Base-by-base conservation (phyloP, 2,797 vertebrate genomes). In the Xenops minutus region DNA sequence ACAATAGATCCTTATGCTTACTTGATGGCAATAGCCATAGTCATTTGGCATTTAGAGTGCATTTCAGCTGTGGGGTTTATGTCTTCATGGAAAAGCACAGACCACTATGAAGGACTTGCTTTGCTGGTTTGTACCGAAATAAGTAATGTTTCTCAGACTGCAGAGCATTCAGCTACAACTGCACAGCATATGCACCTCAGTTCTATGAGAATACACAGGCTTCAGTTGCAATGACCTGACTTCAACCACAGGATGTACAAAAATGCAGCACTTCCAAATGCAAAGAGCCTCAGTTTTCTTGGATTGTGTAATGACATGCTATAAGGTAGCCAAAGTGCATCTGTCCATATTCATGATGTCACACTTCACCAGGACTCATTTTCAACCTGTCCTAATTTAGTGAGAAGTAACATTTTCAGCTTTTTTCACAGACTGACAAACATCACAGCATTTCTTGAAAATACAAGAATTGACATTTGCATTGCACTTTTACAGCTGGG, bases 381-480 rank as follows among this genome's bases (percentile, higher is more conserved):
- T 71, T 22, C 24, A 75, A 44, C 20, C 12, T 84, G 24, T 32
- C 55, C 52, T 51, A 44, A 36, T 81, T 84, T 46, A 66, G 49
- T 15, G 6, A 69, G 14, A 87, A 13, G 15, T 24, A 49, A 13
- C 2, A 37, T 81, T 72, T 72, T 84, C n/a, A 64, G 30, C 19
- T 62, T 79, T 86, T 85, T 91, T 63, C 52, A 76, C 82, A 63
- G 24, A 51, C 41, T 72, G 37, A 44, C 36, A 91, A 71, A 37
- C 55, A 79, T 49, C 39, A 69, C 43, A 62, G 37, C 36, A 58
- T 69, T 86, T 92, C 30, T 51, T 86, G 58, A 86, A 83, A 64
- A 54, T 73, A 27, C 10, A 14, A 9, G 10, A 58, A 27, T 26
- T 48, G 37, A 24, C 5, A 19, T 43, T 82, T 23, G 21, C 37